Evolutionary conservation across 2,888 invertebrate species (phyloP).

Genomic region (Leucophenga maculata): DNA sequence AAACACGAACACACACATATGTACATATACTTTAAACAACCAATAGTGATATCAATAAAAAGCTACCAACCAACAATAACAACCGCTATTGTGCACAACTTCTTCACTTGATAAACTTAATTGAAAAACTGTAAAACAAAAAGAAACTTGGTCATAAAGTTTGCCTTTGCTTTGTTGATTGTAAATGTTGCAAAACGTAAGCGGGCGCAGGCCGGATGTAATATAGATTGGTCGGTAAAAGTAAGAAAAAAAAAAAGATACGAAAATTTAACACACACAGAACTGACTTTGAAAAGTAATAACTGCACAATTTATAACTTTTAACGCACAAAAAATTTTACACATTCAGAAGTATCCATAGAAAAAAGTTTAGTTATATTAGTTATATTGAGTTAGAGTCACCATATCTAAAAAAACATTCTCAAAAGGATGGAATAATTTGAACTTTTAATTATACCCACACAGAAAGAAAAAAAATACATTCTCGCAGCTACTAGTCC

Average conservation of each 20-base stretch:
- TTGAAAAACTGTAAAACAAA: constrained; percentile 12
- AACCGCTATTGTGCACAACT: background rate
- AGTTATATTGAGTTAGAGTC: no score
- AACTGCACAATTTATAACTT: background rate
- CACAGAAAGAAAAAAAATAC: no score
- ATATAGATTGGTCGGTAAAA: background rate
- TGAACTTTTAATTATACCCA: no score
- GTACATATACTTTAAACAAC: no score
- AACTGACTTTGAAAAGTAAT: constrained; percentile 12
- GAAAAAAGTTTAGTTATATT: background rate
- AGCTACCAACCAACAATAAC: background rate
- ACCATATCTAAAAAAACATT: no score
- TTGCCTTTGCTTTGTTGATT: constrained; percentile 26
- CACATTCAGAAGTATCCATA: constrained; percentile 20
- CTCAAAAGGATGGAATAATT: no score
- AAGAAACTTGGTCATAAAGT: constrained; percentile 36
- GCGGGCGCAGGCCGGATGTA: constrained; percentile 17
- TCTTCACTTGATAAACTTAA: constrained; percentile 13
- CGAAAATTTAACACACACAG: constrained; percentile 27
- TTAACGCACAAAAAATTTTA: background rate
- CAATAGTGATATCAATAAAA: no score
- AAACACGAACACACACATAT: constrained; percentile 1
- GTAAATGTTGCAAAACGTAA: constrained; percentile 40
- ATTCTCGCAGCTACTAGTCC: no score
- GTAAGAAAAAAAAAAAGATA: background rate